Evolutionary conservation across 2,888 invertebrate genomes (phyloP), one percentile per base, ranked within the genome.

Genomic region (Caenorhabditis sulstoni): DNA sequence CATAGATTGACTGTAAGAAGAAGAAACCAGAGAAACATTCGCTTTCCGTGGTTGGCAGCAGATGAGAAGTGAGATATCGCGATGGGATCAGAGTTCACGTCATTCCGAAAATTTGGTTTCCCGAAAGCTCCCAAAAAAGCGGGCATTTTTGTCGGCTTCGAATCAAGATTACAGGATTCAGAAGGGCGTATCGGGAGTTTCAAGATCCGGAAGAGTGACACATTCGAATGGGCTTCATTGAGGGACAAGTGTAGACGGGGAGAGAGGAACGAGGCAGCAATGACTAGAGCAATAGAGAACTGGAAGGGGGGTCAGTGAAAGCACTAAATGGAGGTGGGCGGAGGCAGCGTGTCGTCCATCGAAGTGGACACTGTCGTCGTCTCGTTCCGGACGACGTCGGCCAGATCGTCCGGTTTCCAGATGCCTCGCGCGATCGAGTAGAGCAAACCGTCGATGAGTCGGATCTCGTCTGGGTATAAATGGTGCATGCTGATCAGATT

Each of bases 401-500:
- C 29, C 14, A 55, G 29, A 39, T 71, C 71, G 39, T 64, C 71
- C 41, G 62, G 62, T 39, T 61, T 67, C 79, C 79, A 79, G 20
- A 81, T 76, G 45, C 81, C 79, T 29, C 74, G 77, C 8, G 81
- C 81, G 11, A 83, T 75, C 16, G 82, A 80, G 62, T 85, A 85
- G 20, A 85, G 74, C 41, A 85, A 45, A 18, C 84, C 85, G 71
- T 85, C 80, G 22, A 85, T 81, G 39, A 85, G 61, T 14, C 81
- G 80, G 16, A 85, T 84, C 62, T 85, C 85, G 29, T 82, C 81
- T 3, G 85, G 81, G 35, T 65, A 53, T 22, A 85, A 62, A 57
- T 85, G 85, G 52, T 85, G 85, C 79, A 85, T 78, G 12, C 79
- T 74, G 35, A 85, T 73, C 59, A 85, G 65, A 47, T 85, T 85